Base-by-base conservation (phyloP, 2,888 invertebrate species). In the Dione juno region DNA sequence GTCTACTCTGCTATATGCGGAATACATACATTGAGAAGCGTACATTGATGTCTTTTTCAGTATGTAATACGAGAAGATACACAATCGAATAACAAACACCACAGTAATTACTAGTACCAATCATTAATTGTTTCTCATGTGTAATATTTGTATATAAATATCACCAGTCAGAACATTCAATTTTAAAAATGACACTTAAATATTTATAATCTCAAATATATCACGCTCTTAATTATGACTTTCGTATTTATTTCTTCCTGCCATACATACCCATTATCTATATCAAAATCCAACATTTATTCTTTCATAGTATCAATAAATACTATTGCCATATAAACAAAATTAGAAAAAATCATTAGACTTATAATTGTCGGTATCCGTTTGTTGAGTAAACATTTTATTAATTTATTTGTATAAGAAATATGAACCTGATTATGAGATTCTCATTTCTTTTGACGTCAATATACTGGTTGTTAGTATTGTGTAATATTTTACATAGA, bases 381-480 rank as follows among this genome's bases (percentile, higher is more conserved):
- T 69, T 71, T 40, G 50, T 67, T 61, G 66, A 48, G 37, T 64
- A 69, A 57, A 67, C 16, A 50, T 54, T 74, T 67, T 69, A 68
- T 69, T 71, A 52, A 28, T 53, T 37, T 66, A 63, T 71, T 71
- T 67, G 69, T 65, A 43, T 52, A 65, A 68, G 66, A 66, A 70
- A 66, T 70, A 74, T 68, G 74, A 67, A 58, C 43, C 66, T 66
- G 66, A 74, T 70, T 72, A 74, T 64, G 72, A 70, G 16, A 70
- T 54, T 41, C 66, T 66, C 67, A 66, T 70, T 70, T 72, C 69
- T 75, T 72, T 66, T 41, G 66, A 58, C 67, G 53, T 70, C 63
- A 35, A 68, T 71, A 66, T 68, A 69, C 69, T 67, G 48, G 65
- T 71, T 69, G 73, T 73, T 70, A 35, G 21, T 53, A 35, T 37